Base-by-base conservation (phyloP, 2,797 vertebrate species). In the Melanotaenia parkinsoni region DNA sequence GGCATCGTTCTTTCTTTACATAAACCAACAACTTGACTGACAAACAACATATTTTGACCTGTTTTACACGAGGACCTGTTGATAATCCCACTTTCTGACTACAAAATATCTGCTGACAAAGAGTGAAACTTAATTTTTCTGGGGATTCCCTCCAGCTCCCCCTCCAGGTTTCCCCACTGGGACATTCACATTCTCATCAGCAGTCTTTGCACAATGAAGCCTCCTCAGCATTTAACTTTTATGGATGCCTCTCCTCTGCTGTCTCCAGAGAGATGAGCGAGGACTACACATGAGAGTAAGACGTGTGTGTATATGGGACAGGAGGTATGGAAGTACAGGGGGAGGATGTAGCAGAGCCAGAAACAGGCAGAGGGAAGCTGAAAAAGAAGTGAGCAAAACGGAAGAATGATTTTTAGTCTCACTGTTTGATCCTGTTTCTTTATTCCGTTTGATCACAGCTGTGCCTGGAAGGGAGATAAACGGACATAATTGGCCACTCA, bases 401-500 rank as follows among this genome's bases (percentile, higher is more conserved):
- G 87, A 92, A 91, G 90, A 90, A 74, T 70, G 83, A 84, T 89
- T 89, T 86, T 85, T 72, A 77, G 75, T 83, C 68, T 59, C 43
- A 70, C 85, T 86, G 89, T 88, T 92, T 92, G 90, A 92, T 91
- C 89, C 87, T 86, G 87, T 88, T 92, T 90, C 89, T 89, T 88
- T 82, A 90, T 90, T 91, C 90, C 26, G 84, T 93, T 89, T 93
- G 91, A 93, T 93, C 90, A 83, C 91, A 91, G 89, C 91, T 89
- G 90, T 71, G 92, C 90, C 91, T 92, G 86, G 82, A 86, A 92
- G 90, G 77, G 85, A 92, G 92, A 91, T 92, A 93, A 93, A 92
- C 82, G 91, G 90, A 92, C 87, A 80, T 92, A 92, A 93, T 92
- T 92, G 92, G 91, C 90, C 91, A 92, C 92, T 92, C 90, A 90